phyloP scores from a whole-genome alignment of 2,113 vertebrate genomes.

The Phalacrocorax brasilianus region DNA sequence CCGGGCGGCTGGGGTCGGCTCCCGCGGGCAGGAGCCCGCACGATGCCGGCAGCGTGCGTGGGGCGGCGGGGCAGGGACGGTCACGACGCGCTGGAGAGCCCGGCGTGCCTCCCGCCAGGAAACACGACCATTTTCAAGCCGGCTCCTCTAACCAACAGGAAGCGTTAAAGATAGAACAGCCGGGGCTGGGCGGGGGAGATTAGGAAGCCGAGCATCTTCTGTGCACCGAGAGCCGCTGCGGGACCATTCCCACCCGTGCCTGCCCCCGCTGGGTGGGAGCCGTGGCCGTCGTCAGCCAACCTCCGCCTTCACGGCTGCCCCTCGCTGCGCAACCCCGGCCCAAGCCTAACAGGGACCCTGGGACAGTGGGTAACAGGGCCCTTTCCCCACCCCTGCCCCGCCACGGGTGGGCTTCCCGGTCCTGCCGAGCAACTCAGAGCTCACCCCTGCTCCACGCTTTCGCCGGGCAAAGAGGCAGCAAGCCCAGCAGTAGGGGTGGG shows the following conservation, averaged over 20 bases:
- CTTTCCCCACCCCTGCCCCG: not conserved
- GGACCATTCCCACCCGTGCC: not conserved
- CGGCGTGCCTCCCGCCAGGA: slow-evolving; percentile 63
- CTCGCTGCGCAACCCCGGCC: not conserved
- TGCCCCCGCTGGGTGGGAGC: not conserved
- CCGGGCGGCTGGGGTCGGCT: not conserved
- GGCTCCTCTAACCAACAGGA: slow-evolving; percentile 59
- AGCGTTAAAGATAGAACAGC: slow-evolving; percentile 67
- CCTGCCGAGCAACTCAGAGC: not conserved
- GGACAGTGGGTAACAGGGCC: not conserved
- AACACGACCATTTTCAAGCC: slow-evolving; percentile 55
- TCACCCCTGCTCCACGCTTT: rapidly evolving
- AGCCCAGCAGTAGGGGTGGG: not conserved
- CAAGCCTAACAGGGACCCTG: rapidly evolving
- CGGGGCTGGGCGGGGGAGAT: slow-evolving; percentile 39
- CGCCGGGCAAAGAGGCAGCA: rapidly evolving
- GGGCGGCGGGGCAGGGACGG: not conserved
- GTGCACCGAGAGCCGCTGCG: not conserved
- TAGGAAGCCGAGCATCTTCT: slow-evolving; percentile 51
- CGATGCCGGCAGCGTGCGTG: slow-evolving; percentile 7
- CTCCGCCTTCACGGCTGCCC: rapidly evolving
- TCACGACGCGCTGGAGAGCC: slow-evolving; percentile 36
- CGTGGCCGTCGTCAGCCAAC: rapidly evolving
- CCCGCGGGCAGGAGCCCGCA: not conserved
- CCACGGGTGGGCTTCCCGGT: not conserved